Conservation (phyloP, 2,113 vertebrate species). For the Oreochromis aureus region DNA sequence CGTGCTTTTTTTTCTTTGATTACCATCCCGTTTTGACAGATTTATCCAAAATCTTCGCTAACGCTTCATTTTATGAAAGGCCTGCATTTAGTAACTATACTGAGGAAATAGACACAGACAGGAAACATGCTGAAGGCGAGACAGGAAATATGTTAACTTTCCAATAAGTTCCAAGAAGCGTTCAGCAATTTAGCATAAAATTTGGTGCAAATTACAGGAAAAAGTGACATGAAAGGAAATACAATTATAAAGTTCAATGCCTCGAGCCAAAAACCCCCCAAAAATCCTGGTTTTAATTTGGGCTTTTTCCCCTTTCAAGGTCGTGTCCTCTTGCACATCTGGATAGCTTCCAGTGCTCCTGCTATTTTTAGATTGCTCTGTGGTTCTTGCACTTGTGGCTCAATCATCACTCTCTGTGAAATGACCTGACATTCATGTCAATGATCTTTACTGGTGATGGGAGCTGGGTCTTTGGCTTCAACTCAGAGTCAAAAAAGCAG, state of each 20-base stretch:
- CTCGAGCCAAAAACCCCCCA: background rate
- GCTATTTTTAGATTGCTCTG: background rate
- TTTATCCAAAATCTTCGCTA: background rate
- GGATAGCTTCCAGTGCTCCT: background rate
- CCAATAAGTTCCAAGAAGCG: background rate
- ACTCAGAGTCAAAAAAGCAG: background rate
- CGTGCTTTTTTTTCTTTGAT: conserved; percentile 4
- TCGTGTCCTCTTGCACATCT: background rate
- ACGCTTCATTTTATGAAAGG: background rate
- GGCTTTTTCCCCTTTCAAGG: background rate
- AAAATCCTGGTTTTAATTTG: background rate
- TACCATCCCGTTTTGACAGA: background rate
- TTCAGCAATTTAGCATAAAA: background rate
- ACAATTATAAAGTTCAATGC: background rate
- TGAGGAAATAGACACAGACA: background rate
- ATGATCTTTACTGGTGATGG: background rate
- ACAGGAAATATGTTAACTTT: background rate
- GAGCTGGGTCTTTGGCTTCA: background rate
- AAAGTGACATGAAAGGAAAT: background rate
- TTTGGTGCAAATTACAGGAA: background rate
- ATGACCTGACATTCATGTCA: background rate
- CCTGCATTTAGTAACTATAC: background rate
- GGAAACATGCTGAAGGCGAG: background rate
- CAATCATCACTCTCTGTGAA: background rate
- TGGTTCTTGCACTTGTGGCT: background rate